A percentile compares a stretch with the other conserved stretches of the same genome.
These are phyloP conservation scores for Mustela erminea DNA, from an alignment of 2,797 vertebrate genomes.

Conservation along the genomic window DNA sequence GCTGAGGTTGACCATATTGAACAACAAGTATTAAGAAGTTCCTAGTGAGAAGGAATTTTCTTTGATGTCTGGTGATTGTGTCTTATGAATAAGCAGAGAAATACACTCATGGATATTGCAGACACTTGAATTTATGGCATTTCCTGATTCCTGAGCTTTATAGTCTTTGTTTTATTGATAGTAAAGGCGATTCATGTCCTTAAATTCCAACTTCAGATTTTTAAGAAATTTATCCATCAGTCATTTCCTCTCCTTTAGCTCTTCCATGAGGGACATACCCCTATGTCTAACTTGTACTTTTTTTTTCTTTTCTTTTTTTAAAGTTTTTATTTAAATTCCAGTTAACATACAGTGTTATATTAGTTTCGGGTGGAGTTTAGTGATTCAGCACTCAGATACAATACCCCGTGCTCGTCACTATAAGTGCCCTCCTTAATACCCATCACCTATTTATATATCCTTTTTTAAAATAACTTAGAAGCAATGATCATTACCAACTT, in stretches of 20 bases:
- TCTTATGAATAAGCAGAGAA: background rate
- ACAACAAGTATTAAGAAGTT: slow-evolving; percentile 11
- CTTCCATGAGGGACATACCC: background rate
- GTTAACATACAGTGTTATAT: background rate
- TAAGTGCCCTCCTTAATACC: background rate
- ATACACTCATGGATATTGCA: background rate
- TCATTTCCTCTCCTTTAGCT: background rate
- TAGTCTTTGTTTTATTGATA: background rate
- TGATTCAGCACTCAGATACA: background rate
- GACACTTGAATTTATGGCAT: background rate
- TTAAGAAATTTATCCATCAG: background rate
- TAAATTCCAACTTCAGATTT: background rate
- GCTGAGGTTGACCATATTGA: background rate
- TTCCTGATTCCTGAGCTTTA: slow-evolving; percentile 20
- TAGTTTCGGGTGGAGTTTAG: background rate
- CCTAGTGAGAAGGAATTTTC: background rate
- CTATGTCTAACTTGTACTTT: background rate
- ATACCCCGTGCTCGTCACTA: background rate
- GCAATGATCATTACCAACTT: background rate
- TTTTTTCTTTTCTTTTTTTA: background rate
- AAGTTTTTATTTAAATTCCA: background rate
- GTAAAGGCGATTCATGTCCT: background rate
- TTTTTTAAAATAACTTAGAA: slow-evolving; percentile 27
- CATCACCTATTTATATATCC: background rate
- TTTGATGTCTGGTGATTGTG: background rate